These are phyloP conservation scores for Stichodactyla mertensii DNA, from an alignment of 64 coral and sea anemone species.

Conservation along the genomic window DNA sequence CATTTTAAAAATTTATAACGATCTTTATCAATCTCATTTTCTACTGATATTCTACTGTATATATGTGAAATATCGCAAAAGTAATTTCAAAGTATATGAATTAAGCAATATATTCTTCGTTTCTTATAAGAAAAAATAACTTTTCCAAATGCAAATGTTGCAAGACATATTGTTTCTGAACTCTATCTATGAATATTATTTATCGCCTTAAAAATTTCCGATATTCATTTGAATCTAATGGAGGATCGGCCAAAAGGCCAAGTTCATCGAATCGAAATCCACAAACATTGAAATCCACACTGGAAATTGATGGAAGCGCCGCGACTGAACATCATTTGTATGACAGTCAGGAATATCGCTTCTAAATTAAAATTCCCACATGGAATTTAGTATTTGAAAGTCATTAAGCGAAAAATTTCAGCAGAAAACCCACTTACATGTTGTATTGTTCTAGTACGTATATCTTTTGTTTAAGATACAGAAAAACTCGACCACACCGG, in stretches of 20 bases:
- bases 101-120: neutral
- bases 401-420: slow-evolving; percentile 8
- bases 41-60: neutral
- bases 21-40: neutral
- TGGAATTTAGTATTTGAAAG: slow-evolving; percentile 8
- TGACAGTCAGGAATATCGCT: neutral
- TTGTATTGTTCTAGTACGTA: neutral
- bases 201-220: neutral
- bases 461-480: neutral
- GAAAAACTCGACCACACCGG: neutral
- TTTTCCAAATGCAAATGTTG: neutral
- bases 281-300: neutral
- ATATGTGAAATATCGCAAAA: neutral
- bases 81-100: neutral
- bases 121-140: neutral
- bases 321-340: neutral
- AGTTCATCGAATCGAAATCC: neutral
- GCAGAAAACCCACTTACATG: neutral
- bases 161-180: neutral
- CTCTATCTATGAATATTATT: neutral
- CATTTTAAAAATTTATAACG: neutral
- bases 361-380: neutral
- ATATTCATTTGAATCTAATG: neutral
- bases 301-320: neutral
- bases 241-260: neutral